Evolutionary conservation across 2,797 vertebrate genomes (phyloP).

Genomic region (Dallia pectoralis): DNA sequence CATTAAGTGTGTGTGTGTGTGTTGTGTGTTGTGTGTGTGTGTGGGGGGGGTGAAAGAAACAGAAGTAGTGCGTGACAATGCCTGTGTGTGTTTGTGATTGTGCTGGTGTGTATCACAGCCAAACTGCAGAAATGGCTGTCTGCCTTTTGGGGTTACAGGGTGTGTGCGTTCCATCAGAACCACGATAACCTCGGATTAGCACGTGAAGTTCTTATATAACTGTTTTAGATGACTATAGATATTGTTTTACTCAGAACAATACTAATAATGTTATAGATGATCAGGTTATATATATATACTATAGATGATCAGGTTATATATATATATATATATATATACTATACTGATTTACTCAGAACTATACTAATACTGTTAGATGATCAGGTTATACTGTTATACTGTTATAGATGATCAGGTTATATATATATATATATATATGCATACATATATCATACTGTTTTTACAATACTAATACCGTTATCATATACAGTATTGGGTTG

Average conservation of each 20-base stretch:
- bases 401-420: too few relatives aligned
- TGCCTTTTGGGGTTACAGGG: slow-evolving; percentile 59
- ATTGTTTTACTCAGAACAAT: too few relatives aligned
- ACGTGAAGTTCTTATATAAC: slow-evolving; percentile 5
- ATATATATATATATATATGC: too few relatives aligned
- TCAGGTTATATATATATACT: too few relatives aligned
- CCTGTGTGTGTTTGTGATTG: slow-evolving; percentile 8
- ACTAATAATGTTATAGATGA: slow-evolving; percentile 1
- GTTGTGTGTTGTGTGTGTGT: slow-evolving; percentile 6
- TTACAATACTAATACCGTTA: background rate
- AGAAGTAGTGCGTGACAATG: background rate
- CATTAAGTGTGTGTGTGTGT: slow-evolving; percentile 2
- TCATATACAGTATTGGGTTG: background rate
- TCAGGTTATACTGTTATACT: too few relatives aligned
- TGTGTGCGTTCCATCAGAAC: slow-evolving; percentile 62
- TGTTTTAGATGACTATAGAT: background rate
- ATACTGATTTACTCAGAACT: too few relatives aligned
- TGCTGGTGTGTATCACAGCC: slow-evolving; percentile 37
- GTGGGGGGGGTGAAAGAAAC: slow-evolving; percentile 1
- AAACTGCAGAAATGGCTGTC: slow-evolving; percentile 67
- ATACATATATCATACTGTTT: slow-evolving; percentile 18
- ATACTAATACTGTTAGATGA: too few relatives aligned
- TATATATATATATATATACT: too few relatives aligned
- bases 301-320: too few relatives aligned
- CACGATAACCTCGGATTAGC: slow-evolving; percentile 60